Base-by-base conservation (phyloP, 1,140 invertebrate species). In the Ladona fulva region DNA sequence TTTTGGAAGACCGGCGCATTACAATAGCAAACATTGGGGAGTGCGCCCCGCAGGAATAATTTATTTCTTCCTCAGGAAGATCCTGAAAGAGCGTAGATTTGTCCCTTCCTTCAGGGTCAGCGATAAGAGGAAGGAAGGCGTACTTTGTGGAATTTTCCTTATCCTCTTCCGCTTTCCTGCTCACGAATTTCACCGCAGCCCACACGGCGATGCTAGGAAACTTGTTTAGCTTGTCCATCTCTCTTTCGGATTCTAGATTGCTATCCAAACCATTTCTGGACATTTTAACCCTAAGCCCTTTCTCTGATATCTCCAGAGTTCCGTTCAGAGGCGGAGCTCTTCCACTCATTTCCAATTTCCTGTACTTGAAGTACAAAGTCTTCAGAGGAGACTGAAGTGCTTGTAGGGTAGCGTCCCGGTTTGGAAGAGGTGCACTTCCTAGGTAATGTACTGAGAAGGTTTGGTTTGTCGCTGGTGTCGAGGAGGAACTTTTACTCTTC, bases 161-260 rank as follows among this genome's bases (percentile, higher is more conserved):
- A 0, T 22, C 24, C 1, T 14, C 66, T 24, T 10, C 44, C 76
- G 0, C 76, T 76, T 52, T 80, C 44, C 75, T 59, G 22, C 78
- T 81, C 8, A 92, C 88, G 82, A 94, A 93, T 83, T 94, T 93
- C 1, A 94, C 91, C 0, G 92, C 92, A 24, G 94, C 95, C 95
- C 95, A 96, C 0, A 96, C 94, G 0, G 94, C 94, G 84, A 96
- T 96, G 22, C 93, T 92, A 14, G 93, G 92, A 82, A 96, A 96
- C 1, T 94, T 92, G 82, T 93, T 94, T 24, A 92, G 85, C 82
- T 90, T 88, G 79, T 86, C 85, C 74, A 86, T 80, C 77, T 85
- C 83, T 12, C 52, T 66, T 12, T 66, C 52, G 5, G 3, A 5
- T 19, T 19, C 24, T n/a, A 79, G 80, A 19, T 82, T 80, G 85